phyloP scores from a whole-genome alignment of 2,797 vertebrate species.

The Pseudomugil tenellus region DNA sequence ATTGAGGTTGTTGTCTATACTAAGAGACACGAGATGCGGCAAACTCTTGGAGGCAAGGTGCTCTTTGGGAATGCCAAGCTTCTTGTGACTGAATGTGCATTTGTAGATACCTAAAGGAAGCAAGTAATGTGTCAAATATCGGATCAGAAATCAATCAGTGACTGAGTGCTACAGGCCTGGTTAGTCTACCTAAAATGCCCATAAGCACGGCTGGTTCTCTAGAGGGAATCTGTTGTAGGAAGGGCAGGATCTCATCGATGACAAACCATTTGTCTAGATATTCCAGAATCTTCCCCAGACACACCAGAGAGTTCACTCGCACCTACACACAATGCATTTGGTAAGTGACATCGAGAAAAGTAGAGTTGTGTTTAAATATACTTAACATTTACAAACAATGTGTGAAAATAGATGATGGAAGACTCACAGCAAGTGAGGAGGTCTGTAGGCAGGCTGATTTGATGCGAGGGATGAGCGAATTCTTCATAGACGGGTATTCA shows the following conservation, averaged over 20 bases:
- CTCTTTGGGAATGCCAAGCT: slow-evolving; percentile 98
- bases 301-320: slow-evolving; percentile 97
- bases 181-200: slow-evolving; percentile 92
- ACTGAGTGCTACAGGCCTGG: rapidly evolving
- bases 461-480: slow-evolving; percentile 96
- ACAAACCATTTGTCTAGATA: slow-evolving; percentile 99
- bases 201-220: slow-evolving; percentile 98
- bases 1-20: slow-evolving; percentile 98
- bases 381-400: too few species aligned
- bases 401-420: not conserved
- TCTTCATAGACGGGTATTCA: slow-evolving; percentile 99
- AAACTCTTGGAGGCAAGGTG: slow-evolving; percentile 93
- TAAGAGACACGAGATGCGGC: slow-evolving; percentile 95
- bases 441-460: slow-evolving; percentile 96
- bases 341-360: not conserved
- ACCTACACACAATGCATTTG: slow-evolving; percentile 79
- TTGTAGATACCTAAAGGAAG: slow-evolving; percentile 93
- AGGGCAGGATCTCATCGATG: slow-evolving; percentile 97
- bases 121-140: not conserved
- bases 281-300: slow-evolving; percentile 97
- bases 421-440: slow-evolving; percentile 95
- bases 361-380: not conserved
- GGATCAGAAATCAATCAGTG: not conserved
- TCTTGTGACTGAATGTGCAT: slow-evolving; percentile 98
- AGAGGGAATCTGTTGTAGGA: slow-evolving; percentile 97